Conservation (phyloP, 2,797 vertebrate genomes). For the Potorous gilbertii region DNA sequence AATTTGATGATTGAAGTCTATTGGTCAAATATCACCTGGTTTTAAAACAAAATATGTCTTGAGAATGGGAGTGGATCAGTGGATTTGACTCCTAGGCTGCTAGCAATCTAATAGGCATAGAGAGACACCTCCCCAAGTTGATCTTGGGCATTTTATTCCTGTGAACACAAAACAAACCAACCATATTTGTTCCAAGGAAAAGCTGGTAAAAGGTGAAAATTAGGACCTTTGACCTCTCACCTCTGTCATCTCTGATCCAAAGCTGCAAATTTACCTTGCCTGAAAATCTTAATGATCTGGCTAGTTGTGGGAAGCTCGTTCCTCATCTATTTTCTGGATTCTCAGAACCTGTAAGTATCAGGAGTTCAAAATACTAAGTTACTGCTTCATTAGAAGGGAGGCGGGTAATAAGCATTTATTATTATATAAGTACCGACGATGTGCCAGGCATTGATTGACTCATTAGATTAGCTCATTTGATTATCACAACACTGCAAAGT, state of each 20-base stretch:
- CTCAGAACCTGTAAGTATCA: neutral
- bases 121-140: neutral
- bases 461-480: neutral
- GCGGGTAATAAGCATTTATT: neutral
- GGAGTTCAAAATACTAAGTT: neutral
- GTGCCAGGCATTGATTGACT: too few relatives aligned
- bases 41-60: neutral
- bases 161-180: neutral
- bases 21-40: neutral
- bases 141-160: neutral
- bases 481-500: neutral
- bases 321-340: neutral
- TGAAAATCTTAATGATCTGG: neutral
- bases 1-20: neutral
- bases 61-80: neutral
- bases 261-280: neutral
- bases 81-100: neutral
- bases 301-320: neutral
- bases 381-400: neutral
- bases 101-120: neutral
- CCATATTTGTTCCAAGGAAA: neutral
- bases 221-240: neutral
- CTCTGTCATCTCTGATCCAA: neutral
- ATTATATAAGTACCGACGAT: neutral
- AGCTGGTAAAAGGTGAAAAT: neutral